Conservation (phyloP, 1,140 invertebrate genomes). For the Eurosta solidaginis region DNA sequence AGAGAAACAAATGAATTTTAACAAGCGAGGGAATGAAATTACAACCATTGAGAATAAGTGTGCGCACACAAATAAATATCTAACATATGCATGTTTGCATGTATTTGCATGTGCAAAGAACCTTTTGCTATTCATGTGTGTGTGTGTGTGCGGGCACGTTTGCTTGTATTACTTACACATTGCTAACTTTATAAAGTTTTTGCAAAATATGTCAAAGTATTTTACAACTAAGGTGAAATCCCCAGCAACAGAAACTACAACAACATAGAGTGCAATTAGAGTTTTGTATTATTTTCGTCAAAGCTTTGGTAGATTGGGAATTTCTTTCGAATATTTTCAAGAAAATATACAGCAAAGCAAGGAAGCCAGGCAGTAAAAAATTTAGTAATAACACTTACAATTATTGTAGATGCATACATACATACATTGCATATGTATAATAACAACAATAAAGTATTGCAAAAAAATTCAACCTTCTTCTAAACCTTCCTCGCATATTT, state of each 20-base stretch:
- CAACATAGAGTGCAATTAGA: background rate
- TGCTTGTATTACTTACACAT: background rate
- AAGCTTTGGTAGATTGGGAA: background rate
- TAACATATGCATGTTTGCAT: too few relatives aligned
- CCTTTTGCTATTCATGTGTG: too few relatives aligned
- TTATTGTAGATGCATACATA: background rate
- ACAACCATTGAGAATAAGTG: background rate
- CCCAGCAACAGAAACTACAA: background rate
- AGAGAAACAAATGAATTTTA: background rate
- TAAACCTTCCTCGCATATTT: background rate
- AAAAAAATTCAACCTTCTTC: background rate
- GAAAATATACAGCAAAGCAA: too few relatives aligned
- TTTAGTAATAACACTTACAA: background rate
- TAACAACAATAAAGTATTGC: background rate
- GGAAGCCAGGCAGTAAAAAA: background rate
- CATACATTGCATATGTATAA: background rate
- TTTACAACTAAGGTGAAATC: conserved; percentile 5
- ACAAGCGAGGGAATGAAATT: background rate
- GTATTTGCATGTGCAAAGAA: background rate
- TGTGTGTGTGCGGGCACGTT: background rate
- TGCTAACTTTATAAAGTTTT: conserved; percentile 19
- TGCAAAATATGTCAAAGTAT: conserved; percentile 27
- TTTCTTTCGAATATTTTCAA: background rate
- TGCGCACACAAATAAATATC: too few relatives aligned
- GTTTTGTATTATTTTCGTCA: background rate